These are phyloP conservation scores for Hymenochirus boettgeri DNA, from an alignment of 2,113 vertebrate genomes.

Conservation along the genomic window DNA sequence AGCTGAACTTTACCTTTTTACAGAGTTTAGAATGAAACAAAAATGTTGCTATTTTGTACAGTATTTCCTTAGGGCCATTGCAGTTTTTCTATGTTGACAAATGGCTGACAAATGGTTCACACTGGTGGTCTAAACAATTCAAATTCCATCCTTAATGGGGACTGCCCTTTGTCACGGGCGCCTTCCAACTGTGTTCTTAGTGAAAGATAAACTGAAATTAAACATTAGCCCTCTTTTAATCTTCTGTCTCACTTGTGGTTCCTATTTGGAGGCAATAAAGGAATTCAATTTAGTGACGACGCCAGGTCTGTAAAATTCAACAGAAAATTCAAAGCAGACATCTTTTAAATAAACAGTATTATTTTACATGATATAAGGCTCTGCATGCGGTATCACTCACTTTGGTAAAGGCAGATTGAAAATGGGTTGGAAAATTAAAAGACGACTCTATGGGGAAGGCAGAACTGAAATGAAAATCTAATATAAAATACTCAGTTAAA, in stretches of 20 bases:
- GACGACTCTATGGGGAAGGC: not conserved
- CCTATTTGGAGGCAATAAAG: not conserved
- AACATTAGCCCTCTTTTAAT: not conserved
- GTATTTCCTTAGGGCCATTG: too few species aligned
- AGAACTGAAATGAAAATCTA: too few species aligned
- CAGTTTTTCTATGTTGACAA: too few species aligned
- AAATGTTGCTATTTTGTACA: too few species aligned
- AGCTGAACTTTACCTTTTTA: too few species aligned
- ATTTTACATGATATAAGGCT: not conserved
- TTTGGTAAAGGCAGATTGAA: too few species aligned
- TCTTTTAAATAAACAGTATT: not conserved
- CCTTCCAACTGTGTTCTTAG: not conserved
- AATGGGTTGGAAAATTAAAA: too few species aligned
- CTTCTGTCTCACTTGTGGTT: not conserved
- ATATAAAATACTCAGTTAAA: too few species aligned
- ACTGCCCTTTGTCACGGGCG: not conserved
- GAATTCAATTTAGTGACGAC: not conserved
- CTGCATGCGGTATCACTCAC: not conserved
- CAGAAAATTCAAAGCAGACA: conserved; percentile 4
- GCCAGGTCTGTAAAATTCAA: not conserved
- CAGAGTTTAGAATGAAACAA: too few species aligned
- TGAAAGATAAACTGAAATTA: not conserved
- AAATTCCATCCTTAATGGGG: not conserved
- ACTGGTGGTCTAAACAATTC: not conserved
- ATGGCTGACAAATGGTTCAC: too few species aligned